Base-by-base conservation (phyloP, 2,888 invertebrate species). In the Parasteatoda lunata region DNA sequence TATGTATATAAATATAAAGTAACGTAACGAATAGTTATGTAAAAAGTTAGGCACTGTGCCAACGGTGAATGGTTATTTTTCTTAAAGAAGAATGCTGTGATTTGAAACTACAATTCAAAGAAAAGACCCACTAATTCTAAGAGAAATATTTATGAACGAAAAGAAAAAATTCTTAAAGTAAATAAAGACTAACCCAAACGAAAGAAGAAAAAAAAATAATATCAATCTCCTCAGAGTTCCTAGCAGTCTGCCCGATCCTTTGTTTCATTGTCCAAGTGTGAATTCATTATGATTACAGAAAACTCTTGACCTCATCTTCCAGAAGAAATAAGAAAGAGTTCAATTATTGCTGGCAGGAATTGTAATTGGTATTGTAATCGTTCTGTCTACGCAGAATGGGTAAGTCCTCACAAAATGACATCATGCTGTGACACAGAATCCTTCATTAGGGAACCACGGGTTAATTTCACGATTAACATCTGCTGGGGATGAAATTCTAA, bases 391-490 rank as follows among this genome's bases (percentile, higher is more conserved):
- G 59, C n/a, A 9, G n/a, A 59, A 59, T 9, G 9, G 59, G 59
- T 59, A 7, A 59, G 8, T 59, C 59, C 8, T n/a, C n/a, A 8
- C 11, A 59, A 59, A 59, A 59, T 65, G 75, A 76, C 75, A 65
- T 76, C 75, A 76, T 54, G 30, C 30, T 45, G 30, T 54, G 30
- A 47, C 52, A 59, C 64, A 59, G 75, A 65, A 64, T 59, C 47
- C 64, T 49, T 76, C 75, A 76, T 76, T 76, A 76, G 15, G 64
- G 64, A 76, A 52, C 49, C 64, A 64, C 48, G 59, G 59, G 73
- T 54, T 73, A 54, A 73, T 30, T 54, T 73, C 73, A 73, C 73
- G 51, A 30, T 30, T 30, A 30, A 30, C 30, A 30, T 0, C 30
- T 30, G 30, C 30, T 30, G 30, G 30, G 30, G 30, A 30, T 30